These are phyloP conservation scores for Mythimna impura DNA, from an alignment of 2,888 invertebrate species.

Conservation along the genomic window DNA sequence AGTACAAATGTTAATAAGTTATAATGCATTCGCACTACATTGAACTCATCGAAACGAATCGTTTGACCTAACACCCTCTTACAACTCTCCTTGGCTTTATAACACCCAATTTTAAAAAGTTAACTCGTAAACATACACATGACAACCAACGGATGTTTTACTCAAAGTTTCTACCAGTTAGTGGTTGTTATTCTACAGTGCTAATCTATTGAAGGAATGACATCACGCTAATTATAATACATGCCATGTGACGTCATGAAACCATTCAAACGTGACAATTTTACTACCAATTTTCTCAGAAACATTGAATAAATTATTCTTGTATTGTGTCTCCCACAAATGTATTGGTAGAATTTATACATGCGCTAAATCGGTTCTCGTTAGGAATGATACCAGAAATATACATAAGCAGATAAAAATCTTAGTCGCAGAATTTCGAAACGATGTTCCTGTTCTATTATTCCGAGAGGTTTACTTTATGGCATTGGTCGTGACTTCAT, in stretches of 20 bases:
- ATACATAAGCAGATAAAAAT: conserved; percentile 24
- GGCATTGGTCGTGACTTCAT: conserved; percentile 50
- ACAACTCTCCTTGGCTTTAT: conserved; percentile 11
- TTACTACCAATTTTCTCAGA: conserved; percentile 41
- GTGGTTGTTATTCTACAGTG: conserved; percentile 64
- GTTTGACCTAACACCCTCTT: conserved; percentile 24
- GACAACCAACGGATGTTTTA: conserved; percentile 32
- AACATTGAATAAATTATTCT: conserved; percentile 38
- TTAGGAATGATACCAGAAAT: conserved; percentile 48
- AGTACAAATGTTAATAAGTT: too few relatives aligned
- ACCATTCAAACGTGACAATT: conserved; percentile 32
- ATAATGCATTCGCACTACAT: too few relatives aligned
- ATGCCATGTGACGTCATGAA: conserved; percentile 49
- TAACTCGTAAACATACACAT: background rate
- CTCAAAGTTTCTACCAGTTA: conserved; percentile 39
- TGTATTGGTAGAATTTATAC: conserved; percentile 15
- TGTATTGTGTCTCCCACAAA: background rate
- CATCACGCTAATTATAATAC: conserved; percentile 71
- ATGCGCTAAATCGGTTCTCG: conserved; percentile 5
- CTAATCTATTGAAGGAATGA: conserved; percentile 67
- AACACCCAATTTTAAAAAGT: conserved; percentile 38
- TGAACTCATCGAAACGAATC: conserved; percentile 6
- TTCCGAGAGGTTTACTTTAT: conserved; percentile 31
- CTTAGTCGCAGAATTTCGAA: conserved; percentile 5
- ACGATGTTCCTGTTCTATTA: conserved; percentile 34